phyloP scores from a whole-genome alignment of 2,113 vertebrate species.

The Hypocryptadius cinnamomeus region DNA sequence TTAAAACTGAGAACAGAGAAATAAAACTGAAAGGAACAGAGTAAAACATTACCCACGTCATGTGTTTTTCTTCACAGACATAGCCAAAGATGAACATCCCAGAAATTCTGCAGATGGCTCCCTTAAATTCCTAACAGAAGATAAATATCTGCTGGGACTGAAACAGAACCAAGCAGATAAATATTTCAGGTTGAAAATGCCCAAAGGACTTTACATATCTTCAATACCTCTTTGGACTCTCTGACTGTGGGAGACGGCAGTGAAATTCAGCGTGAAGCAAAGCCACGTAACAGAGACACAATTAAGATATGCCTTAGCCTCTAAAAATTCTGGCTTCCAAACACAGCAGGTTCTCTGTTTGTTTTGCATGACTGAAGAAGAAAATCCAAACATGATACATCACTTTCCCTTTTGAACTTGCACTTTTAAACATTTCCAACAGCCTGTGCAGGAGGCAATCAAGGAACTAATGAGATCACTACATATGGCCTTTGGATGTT shows the following conservation, averaged over 20 bases:
- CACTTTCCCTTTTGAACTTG: slow-evolving; percentile 40
- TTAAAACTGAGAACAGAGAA: not conserved
- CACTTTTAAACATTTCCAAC: slow-evolving; percentile 47
- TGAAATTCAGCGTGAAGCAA: not conserved
- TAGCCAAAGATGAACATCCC: slow-evolving; percentile 2
- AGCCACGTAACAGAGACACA: not conserved
- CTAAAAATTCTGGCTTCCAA: slow-evolving; percentile 1
- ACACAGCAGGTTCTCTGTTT: slow-evolving; percentile 14
- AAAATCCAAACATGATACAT: slow-evolving; percentile 43
- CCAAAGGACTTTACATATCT: slow-evolving; percentile 16
- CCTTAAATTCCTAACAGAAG: slow-evolving; percentile 21
- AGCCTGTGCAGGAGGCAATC: slow-evolving; percentile 30
- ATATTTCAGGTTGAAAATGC: not conserved
- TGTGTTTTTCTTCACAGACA: not conserved
- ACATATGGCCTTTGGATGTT: slow-evolving; percentile 51
- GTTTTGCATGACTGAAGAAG: slow-evolving; percentile 18
- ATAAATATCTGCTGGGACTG: slow-evolving; percentile 33
- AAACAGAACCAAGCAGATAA: slow-evolving; percentile 3
- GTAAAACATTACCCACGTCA: not conserved
- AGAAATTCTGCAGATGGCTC: slow-evolving; percentile 35
- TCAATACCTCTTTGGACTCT: not conserved
- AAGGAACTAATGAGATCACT: slow-evolving; percentile 38
- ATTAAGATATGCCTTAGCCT: not conserved
- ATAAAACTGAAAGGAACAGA: not conserved
- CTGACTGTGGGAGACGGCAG: not conserved